Evolutionary conservation across 2,797 vertebrate species (phyloP).

Genomic region (Periparus ater): DNA sequence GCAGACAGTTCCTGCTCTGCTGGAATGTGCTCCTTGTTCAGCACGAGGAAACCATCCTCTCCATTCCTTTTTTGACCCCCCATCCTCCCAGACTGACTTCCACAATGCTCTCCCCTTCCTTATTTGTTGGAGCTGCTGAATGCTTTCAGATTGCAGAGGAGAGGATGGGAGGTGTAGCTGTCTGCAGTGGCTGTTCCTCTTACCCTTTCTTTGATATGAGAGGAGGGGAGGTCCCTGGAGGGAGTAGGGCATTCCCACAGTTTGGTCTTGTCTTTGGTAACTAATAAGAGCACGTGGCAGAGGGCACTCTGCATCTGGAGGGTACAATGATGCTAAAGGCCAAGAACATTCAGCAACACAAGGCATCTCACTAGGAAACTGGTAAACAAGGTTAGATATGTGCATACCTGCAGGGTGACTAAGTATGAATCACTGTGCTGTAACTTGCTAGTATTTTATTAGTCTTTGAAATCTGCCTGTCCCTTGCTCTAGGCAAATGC

Average conservation of each 20-base stretch:
- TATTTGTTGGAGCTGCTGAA: neutral
- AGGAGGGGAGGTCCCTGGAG: neutral
- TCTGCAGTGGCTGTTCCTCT: neutral
- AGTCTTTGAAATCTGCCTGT: constrained; percentile 7
- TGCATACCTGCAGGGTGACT: constrained; percentile 28
- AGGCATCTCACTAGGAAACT: neutral
- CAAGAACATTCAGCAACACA: neutral
- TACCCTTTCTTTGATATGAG: neutral
- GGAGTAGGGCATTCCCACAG: neutral
- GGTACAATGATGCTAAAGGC: neutral
- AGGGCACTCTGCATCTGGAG: neutral
- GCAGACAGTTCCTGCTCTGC: neutral
- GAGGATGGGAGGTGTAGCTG: neutral
- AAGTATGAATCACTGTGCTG: neutral
- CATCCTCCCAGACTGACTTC: neutral
- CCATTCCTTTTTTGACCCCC: neutral
- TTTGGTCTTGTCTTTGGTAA: neutral
- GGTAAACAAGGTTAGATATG: constrained; percentile 4
- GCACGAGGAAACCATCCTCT: neutral
- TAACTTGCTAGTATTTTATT: neutral
- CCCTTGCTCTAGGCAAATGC: neutral
- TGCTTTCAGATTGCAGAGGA: neutral
- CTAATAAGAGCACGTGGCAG: neutral
- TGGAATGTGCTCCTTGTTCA: neutral
- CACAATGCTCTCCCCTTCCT: neutral